Conservation (phyloP, 2,888 invertebrate species). For the Ophion obscuratus region DNA sequence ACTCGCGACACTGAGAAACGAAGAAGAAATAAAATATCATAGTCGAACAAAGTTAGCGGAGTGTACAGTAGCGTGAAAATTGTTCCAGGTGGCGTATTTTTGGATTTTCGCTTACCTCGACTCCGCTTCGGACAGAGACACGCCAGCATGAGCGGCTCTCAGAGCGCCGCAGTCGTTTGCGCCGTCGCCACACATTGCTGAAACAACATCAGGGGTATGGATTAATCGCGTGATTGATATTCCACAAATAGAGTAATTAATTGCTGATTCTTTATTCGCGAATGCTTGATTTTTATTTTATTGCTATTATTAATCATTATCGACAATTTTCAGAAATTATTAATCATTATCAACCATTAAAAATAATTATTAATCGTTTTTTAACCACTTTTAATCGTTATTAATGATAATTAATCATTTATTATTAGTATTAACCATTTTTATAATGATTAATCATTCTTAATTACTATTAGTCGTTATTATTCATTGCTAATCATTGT, state of each 20-base stretch:
- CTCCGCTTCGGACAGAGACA: constrained; percentile 95
- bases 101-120: constrained; percentile 84
- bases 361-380: no score
- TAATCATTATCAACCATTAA: no score
- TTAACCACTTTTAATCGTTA: no score
- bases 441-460: no score
- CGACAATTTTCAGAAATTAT: no score
- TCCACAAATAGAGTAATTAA: neutral
- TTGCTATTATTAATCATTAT: neutral
- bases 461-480: no score
- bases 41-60: neutral
- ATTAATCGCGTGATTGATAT: neutral
- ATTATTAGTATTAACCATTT: no score
- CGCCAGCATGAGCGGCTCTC: constrained; percentile 94
- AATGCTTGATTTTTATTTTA: neutral
- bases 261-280: neutral
- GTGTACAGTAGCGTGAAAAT: neutral
- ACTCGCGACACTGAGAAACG: constrained; percentile 89
- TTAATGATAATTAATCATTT: no score
- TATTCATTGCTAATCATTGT: no score
- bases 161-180: constrained; percentile 96
- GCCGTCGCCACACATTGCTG: constrained; percentile 89
- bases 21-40: neutral
- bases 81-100: neutral
- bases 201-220: neutral